Evolutionary conservation across 2,888 invertebrate genomes (phyloP).

Genomic region (Drosophila subsilvestris): DNA sequence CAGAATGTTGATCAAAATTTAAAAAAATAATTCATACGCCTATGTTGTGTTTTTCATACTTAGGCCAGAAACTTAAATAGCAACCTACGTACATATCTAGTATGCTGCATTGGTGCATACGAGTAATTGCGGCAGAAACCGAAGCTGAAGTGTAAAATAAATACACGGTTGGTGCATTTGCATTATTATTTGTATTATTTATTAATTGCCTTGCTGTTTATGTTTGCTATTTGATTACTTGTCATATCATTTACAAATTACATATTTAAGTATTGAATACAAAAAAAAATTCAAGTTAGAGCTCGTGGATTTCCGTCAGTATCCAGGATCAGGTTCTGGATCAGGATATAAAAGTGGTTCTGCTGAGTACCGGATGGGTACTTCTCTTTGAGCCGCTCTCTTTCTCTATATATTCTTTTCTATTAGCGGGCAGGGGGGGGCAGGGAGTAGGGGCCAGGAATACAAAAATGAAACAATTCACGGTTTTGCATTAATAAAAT

Average conservation of each 20-base stretch:
- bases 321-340: no score
- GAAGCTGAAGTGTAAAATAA: neutral
- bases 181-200: slow-evolving; percentile 69
- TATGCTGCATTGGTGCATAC: no score
- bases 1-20: no score
- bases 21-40: no score
- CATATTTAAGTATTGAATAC: slow-evolving; percentile 63
- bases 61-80: no score
- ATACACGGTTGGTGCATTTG: neutral
- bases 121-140: no score
- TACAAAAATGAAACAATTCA: slow-evolving; percentile 49
- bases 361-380: neutral
- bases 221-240: slow-evolving; percentile 70
- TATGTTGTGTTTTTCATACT: no score
- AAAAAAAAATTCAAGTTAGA: slow-evolving; percentile 46
- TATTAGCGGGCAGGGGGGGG: neutral
- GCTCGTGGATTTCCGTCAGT: slow-evolving; percentile 22
- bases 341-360: neutral
- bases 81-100: no score
- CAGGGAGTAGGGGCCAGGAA: neutral
- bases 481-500: slow-evolving; percentile 65
- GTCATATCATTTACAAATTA: slow-evolving; percentile 77
- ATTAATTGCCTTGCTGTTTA: slow-evolving; percentile 75
- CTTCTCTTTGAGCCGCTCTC: slow-evolving; percentile 1
- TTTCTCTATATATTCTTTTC: slow-evolving; percentile 7